A percentile compares a stretch with the other conserved stretches of the same genome.
Conservation (phyloP, 2,113 vertebrate species). For the Podilymbus podiceps region DNA sequence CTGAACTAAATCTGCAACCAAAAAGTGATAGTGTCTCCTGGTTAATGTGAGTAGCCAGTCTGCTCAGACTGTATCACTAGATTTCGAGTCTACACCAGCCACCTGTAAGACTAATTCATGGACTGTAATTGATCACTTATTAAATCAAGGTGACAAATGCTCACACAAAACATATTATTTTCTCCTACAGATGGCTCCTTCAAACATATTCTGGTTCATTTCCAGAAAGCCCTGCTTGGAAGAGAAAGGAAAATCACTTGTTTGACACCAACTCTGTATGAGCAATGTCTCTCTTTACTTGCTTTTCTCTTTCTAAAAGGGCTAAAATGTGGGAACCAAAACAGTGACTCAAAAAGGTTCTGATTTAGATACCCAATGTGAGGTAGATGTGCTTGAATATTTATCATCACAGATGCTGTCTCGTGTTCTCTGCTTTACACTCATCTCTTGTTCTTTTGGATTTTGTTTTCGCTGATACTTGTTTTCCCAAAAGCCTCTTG, state of each 20-base stretch:
- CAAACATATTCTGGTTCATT: background rate
- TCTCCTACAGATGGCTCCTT: background rate
- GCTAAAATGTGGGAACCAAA: background rate
- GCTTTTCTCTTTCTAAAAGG: background rate
- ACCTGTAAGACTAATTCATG: background rate
- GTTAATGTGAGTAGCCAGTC: background rate
- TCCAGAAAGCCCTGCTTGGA: background rate
- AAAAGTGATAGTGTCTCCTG: background rate
- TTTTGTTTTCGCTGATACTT: background rate
- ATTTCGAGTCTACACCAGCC: background rate
- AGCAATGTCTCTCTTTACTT: background rate
- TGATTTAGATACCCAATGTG: background rate
- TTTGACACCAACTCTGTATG: background rate
- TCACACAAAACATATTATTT: background rate
- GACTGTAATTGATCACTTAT: background rate
- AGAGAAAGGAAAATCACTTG: background rate
- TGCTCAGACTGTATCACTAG: background rate
- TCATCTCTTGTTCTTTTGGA: background rate
- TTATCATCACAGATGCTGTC: background rate
- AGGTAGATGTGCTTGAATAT: background rate
- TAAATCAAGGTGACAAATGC: background rate
- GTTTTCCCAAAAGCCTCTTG: background rate
- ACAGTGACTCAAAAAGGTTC: background rate
- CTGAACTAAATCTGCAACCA: slow-evolving; percentile 14
- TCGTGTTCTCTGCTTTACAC: background rate